Evolutionary conservation across 2,797 vertebrate species (phyloP).

Genomic region (Enteromius unitaeniatus): DNA sequence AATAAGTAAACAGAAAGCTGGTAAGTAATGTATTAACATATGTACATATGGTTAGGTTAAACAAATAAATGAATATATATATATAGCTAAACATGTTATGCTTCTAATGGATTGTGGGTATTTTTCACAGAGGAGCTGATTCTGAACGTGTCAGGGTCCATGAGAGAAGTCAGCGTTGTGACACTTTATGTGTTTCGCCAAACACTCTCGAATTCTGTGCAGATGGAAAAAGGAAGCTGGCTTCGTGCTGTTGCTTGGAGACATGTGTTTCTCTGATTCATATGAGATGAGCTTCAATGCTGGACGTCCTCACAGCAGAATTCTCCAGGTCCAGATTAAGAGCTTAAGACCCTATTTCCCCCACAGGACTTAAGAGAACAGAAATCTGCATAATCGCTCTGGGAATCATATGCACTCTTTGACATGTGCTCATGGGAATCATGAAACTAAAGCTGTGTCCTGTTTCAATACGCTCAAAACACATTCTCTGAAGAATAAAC

Average conservation of each 20-base stretch:
- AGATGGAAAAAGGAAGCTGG: slow-evolving; percentile 16
- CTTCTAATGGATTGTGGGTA: background rate
- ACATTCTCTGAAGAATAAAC: background rate
- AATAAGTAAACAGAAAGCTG: too few species aligned
- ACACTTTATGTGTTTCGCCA: background rate
- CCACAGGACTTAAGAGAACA: background rate
- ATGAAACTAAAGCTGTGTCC: background rate
- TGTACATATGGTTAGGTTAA: too few species aligned
- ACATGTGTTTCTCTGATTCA: slow-evolving; percentile 19
- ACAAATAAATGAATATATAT: too few species aligned
- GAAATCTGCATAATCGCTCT: slow-evolving; percentile 9
- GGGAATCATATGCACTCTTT: slow-evolving; percentile 1
- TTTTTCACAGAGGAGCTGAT: background rate
- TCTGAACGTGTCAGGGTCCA: too few species aligned
- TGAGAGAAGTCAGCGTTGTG: background rate
- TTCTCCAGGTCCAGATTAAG: slow-evolving; percentile 19
- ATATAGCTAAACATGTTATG: background rate
- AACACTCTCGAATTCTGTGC: slow-evolving; percentile 17
- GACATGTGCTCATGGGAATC: background rate
- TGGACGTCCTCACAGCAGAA: slow-evolving; percentile 22
- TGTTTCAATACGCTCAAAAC: background rate
- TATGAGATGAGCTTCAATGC: slow-evolving; percentile 17
- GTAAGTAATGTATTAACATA: too few species aligned
- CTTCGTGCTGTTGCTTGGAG: slow-evolving; percentile 37
- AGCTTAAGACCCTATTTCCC: slow-evolving; percentile 27